A percentile compares a stretch with the other conserved stretches of the same genome.
phyloP scores from a whole-genome alignment of 2,797 vertebrate genomes.

The Varecia variegata region DNA sequence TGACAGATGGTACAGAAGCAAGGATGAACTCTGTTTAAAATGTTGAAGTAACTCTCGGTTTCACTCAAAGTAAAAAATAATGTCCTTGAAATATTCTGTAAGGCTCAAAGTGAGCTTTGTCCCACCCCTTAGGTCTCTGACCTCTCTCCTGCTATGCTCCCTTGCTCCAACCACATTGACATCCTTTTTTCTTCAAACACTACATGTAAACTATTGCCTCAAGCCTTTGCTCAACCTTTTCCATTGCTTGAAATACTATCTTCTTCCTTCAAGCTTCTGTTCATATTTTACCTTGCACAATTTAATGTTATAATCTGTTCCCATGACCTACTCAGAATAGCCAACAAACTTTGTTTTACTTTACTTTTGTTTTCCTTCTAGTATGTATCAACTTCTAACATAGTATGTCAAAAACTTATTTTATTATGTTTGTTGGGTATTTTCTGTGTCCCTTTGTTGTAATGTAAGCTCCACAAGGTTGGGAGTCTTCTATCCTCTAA shows the following conservation, averaged over 20 bases:
- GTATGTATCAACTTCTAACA: not conserved
- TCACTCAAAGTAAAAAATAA: not conserved
- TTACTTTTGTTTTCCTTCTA: not conserved
- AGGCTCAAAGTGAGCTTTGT: not conserved
- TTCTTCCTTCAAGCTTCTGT: not conserved
- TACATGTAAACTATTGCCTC: not conserved
- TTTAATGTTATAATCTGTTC: not conserved
- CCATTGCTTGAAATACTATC: not conserved
- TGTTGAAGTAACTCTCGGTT: not conserved
- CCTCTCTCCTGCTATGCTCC: not conserved
- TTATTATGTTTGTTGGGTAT: not conserved
- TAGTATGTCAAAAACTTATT: not conserved
- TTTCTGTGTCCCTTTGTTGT: not conserved
- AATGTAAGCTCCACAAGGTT: not conserved
- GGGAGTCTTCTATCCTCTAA: not conserved
- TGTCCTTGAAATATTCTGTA: not conserved
- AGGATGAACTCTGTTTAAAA: not conserved
- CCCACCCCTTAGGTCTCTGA: not conserved
- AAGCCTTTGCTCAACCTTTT: not conserved
- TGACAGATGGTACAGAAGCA: not conserved
- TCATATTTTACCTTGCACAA: not conserved
- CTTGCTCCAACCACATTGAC: not conserved
- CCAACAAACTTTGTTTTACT: not conserved
- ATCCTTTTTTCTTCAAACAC: not conserved
- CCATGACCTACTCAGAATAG: not conserved